Evolutionary conservation across 2,888 invertebrate species (phyloP).

Genomic region (Ptychoptera contaminata): DNA sequence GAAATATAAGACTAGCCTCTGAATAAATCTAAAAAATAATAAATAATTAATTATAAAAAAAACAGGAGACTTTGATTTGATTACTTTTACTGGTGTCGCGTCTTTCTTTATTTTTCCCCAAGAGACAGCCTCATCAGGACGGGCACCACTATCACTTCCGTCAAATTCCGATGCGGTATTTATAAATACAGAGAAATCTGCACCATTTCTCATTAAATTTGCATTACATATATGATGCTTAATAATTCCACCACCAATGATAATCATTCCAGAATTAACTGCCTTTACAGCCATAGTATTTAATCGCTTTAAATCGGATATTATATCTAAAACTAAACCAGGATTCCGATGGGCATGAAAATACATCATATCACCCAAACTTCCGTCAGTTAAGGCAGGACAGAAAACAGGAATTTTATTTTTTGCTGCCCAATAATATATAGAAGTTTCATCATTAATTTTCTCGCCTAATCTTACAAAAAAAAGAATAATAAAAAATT

Average conservation of each 20-base stretch:
- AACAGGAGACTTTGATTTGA: background rate
- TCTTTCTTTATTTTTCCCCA: slow-evolving; percentile 94
- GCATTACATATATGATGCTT: slow-evolving; percentile 99
- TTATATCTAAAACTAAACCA: slow-evolving; percentile 83
- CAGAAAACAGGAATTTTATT: slow-evolving; percentile 96
- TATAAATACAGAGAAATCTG: slow-evolving; percentile 86
- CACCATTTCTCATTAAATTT: slow-evolving; percentile 98
- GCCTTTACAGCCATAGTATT: slow-evolving; percentile 93
- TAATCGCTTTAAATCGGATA: slow-evolving; percentile 75
- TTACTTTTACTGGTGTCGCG: slow-evolving; percentile 68
- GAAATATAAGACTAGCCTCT: slow-evolving; percentile 89
- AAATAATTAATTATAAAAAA: slow-evolving; percentile 5
- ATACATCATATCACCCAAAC: slow-evolving; percentile 97
- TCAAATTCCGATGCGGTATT: slow-evolving; percentile 95
- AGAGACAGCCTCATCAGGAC: slow-evolving; percentile 95
- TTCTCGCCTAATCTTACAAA: slow-evolving; percentile 58
- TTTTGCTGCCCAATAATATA: slow-evolving; percentile 93
- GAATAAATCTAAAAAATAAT: slow-evolving; percentile 50
- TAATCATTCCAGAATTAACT: slow-evolving; percentile 86
- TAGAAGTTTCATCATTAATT: slow-evolving; percentile 80
- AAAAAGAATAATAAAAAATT: background rate
- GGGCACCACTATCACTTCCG: slow-evolving; percentile 93
- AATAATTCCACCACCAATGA: slow-evolving; percentile 89
- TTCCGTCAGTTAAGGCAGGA: slow-evolving; percentile 96
- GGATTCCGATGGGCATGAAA: slow-evolving; percentile 91